Evolutionary conservation across 2,888 invertebrate species (phyloP).

Genomic region (Xestobium rufovillosum): DNA sequence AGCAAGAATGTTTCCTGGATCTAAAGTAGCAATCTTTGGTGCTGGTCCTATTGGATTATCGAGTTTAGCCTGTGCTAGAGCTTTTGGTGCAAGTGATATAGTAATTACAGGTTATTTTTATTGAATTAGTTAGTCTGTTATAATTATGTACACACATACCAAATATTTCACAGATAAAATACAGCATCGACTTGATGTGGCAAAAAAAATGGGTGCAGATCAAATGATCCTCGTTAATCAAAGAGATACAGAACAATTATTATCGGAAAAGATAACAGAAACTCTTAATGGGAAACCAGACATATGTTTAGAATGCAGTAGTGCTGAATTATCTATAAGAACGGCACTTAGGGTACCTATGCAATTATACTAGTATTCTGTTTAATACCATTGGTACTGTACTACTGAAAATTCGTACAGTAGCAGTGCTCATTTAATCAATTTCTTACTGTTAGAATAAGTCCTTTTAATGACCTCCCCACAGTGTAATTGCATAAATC

Average conservation of each 20-base stretch:
- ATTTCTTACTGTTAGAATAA: no score
- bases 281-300: constrained; percentile 59
- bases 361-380: no score
- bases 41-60: constrained; percentile 88
- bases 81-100: constrained; percentile 76
- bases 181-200: constrained; percentile 62
- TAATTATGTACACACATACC: not conserved
- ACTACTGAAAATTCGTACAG: no score
- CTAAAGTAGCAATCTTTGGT: constrained; percentile 67
- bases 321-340: constrained; percentile 71
- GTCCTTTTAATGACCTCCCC: no score
- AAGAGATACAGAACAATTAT: constrained; percentile 50
- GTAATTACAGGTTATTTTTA: constrained; percentile 72
- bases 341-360: constrained; percentile 67
- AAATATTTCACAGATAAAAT: constrained; percentile 52
- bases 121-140: no score
- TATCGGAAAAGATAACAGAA: constrained; percentile 52
- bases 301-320: constrained; percentile 81
- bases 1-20: constrained; percentile 66
- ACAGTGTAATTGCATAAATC: no score
- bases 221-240: constrained; percentile 53
- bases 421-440: no score
- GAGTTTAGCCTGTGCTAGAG: constrained; percentile 68
- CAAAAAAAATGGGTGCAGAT: constrained; percentile 73
- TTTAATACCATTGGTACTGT: no score